Base-by-base conservation (phyloP, 2,797 vertebrate genomes). In the Parambassis ranga region DNA sequence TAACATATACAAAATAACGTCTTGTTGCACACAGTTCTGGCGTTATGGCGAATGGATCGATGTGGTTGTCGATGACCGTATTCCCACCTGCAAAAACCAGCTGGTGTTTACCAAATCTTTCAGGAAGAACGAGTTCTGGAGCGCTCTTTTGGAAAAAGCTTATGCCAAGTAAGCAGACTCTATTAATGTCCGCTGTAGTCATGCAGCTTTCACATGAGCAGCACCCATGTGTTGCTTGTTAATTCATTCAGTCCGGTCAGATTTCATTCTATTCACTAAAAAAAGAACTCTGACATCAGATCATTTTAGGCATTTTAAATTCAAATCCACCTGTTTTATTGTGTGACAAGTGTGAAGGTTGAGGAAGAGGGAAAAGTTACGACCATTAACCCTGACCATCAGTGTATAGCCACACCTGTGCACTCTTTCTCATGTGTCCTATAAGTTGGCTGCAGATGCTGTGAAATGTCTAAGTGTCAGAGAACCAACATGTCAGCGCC, bases 51-150 rank as follows among this genome's bases (percentile, higher is more conserved):
- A 95, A 61, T 98, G 97, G 97, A 89, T 93, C 0, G 96, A 99
- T 9, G 96, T 99, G 36, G 85, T 99, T 20, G 90, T 99, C 49
- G 97, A 99, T 36, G 97, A 99, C 70, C 92, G 94, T 27, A 87
- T 99, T 80, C 97, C 97, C 41, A 96, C 96, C 5, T 76, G 89
- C 71, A 90, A 93, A 0, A 94, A 95, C 65, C 81, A 89, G 38
- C 80, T 98, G 71, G 92, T 98, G 75, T 99, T 96, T 82, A 98
- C 96, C 82, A 94, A 87, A 59, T 99, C 97, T 11, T 95, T 91
- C 10, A 92, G 94, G 36, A 86, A 93, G 33, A 98, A 98, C n/a
- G 97, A 99, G 75, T 98, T 95, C 91, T 99, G 97, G 97, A 97
- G 95, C 0, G 96, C 97, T 1, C 84, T 99, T 10, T 5, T 98